Evolutionary conservation across 2,797 vertebrate species (phyloP).

Genomic region (Podarcis lilfordi): DNA sequence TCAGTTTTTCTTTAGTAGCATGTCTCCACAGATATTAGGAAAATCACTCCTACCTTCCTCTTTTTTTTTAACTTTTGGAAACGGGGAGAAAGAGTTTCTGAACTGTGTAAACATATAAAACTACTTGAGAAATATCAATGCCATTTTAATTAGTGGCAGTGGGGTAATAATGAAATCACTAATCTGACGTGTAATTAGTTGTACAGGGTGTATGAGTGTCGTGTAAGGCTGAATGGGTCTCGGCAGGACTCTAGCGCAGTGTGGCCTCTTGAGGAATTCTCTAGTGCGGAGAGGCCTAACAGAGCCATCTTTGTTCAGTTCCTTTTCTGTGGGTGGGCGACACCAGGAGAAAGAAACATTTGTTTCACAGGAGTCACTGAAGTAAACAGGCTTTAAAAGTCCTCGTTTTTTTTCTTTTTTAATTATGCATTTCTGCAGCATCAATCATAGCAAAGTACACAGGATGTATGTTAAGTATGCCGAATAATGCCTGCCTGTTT

Average conservation of each 20-base stretch:
- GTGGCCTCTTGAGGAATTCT: conserved; percentile 82
- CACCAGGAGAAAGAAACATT: conserved; percentile 86
- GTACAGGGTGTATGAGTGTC: conserved; percentile 80
- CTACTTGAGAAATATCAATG: conserved; percentile 92
- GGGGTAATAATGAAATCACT: conserved; percentile 90
- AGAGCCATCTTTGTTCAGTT: conserved; percentile 90
- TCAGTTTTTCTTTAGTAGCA: conserved; percentile 35
- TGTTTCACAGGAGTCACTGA: conserved; percentile 86
- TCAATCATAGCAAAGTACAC: conserved; percentile 64
- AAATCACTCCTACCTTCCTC: neutral
- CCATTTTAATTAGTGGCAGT: conserved; percentile 95
- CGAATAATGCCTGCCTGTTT: conserved; percentile 61
- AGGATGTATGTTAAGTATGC: conserved; percentile 57
- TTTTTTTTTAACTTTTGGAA: conserved; percentile 17
- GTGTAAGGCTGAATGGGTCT: conserved; percentile 82
- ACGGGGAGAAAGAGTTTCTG: conserved; percentile 42
- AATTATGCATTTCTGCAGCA: conserved; percentile 79
- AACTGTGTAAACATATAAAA: conserved; percentile 82
- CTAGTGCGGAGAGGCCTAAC: conserved; percentile 80
- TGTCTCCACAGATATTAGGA: neutral
- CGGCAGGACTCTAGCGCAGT: conserved; percentile 84
- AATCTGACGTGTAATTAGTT: conserved; percentile 91
- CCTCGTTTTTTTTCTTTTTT: conserved; percentile 76
- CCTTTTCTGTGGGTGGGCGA: conserved; percentile 90
- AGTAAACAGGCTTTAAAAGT: conserved; percentile 84